Base-by-base conservation (phyloP, 2,888 invertebrate species). In the Drosophila monieri region DNA sequence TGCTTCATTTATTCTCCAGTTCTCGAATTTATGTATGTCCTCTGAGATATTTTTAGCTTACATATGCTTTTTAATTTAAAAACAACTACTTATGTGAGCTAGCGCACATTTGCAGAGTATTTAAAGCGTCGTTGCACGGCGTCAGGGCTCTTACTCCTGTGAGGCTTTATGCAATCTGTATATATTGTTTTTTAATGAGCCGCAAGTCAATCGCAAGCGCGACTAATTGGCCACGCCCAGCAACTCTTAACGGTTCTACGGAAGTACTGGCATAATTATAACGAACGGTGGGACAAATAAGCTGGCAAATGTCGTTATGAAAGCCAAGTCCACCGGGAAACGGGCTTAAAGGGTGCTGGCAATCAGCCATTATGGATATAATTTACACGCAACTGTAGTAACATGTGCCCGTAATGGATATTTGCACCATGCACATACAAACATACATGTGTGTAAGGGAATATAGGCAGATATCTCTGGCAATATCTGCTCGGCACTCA, bases 401-500 rank as follows among this genome's bases (percentile, higher is more conserved):
- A 53, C 86, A 81, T 81, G 80, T 81, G 80, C 67, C 57, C 59
- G 72, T 85, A 83, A 81, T 81, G 86, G 43, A 35, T 35, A 35
- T n/a, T 6, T 35, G 12, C n/a, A 32, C 5, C 12, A 35, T n/a
- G 35, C 25, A 25, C 43, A 21, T 41, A 37, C n/a, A 35, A 32
- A 14, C 9, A 51, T n/a, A 23, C 12, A 21, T 15, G 46, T 30
- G 27, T 15, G 55, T 30, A 32, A 43, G 12, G 15, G 18, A 43
- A 35, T 66, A 44, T 56, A 35, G 41, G 21, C 32, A 25, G 30
- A 55, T 57, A 66, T 48, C 55, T 46, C 27, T 41, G 44, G 10
- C 43, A 44, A 18, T 15, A 15, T 35, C 10, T 37, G 9, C 18
- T 25, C 39, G 35, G 56, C 44, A 95, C 96, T 95, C 90, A 97